A percentile compares a stretch with the other conserved stretches of the same genome.
These are phyloP conservation scores for Maniola hyperantus DNA, from an alignment of 2,888 invertebrate species.

Conservation along the genomic window DNA sequence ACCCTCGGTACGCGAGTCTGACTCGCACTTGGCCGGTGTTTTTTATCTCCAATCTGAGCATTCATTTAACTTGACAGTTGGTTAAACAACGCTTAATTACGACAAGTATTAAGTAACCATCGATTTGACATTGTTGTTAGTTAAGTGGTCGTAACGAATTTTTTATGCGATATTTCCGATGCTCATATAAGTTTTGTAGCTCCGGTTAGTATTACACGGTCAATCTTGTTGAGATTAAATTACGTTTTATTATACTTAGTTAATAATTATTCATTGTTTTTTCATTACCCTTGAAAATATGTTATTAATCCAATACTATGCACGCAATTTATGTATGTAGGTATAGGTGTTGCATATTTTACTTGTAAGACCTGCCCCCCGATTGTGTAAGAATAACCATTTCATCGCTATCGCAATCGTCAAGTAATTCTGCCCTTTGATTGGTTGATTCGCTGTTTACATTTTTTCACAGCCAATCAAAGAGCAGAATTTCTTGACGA, in stretches of 20 bases:
- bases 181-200: neutral
- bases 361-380: no score
- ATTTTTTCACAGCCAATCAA: no score
- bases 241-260: neutral
- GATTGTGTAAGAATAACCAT: no score
- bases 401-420: no score
- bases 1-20: no score
- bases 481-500: no score
- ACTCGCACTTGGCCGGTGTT: no score
- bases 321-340: no score
- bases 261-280: neutral
- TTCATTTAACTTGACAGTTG: constrained; percentile 33
- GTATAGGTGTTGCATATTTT: no score
- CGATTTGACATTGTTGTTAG: constrained; percentile 29
- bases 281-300: neutral
- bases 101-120: constrained; percentile 28
- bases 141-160: constrained; percentile 24
- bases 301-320: no score
- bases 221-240: neutral
- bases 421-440: no score
- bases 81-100: constrained; percentile 32
- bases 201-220: neutral
- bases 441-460: no score
- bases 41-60: constrained; percentile 17
- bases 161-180: constrained; percentile 6